These are phyloP conservation scores for Squalus acanthias DNA, from an alignment of 2,797 vertebrate species.

Conservation along the genomic window DNA sequence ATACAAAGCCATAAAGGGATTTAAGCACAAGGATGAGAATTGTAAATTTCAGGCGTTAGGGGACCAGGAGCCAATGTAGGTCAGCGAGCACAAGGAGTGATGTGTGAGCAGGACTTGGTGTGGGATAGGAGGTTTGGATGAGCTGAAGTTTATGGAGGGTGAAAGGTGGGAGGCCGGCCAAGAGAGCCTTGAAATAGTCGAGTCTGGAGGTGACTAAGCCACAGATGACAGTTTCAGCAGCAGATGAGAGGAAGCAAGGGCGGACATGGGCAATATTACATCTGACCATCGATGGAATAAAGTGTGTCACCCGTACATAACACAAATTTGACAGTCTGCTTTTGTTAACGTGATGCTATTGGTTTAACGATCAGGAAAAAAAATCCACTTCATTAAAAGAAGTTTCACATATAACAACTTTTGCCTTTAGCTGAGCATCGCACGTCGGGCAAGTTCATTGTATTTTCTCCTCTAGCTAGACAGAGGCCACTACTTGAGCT, in stretches of 20 bases:
- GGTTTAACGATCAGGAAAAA: background rate
- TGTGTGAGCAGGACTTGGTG: background rate
- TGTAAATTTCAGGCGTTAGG: background rate
- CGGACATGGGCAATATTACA: background rate
- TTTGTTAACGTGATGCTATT: too few relatives aligned
- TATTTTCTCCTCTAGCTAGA: background rate
- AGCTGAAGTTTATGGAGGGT: background rate
- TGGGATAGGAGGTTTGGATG: background rate
- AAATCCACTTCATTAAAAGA: background rate
- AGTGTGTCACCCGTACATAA: background rate
- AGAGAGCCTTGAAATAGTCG: background rate
- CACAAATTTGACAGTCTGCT: background rate
- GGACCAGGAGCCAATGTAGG: background rate
- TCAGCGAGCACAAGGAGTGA: background rate
- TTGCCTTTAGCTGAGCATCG: background rate
- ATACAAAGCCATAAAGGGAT: background rate
- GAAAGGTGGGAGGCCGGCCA: background rate
- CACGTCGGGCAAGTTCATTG: background rate
- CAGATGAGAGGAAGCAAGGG: background rate
- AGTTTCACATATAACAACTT: background rate
- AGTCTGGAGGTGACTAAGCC: background rate
- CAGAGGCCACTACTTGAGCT: background rate
- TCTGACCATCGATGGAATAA: background rate
- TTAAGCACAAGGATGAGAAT: background rate
- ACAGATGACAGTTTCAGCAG: background rate